These are phyloP conservation scores for Ceratosolen solmsi DNA, from an alignment of 1,140 invertebrate species.

Conservation along the genomic window DNA sequence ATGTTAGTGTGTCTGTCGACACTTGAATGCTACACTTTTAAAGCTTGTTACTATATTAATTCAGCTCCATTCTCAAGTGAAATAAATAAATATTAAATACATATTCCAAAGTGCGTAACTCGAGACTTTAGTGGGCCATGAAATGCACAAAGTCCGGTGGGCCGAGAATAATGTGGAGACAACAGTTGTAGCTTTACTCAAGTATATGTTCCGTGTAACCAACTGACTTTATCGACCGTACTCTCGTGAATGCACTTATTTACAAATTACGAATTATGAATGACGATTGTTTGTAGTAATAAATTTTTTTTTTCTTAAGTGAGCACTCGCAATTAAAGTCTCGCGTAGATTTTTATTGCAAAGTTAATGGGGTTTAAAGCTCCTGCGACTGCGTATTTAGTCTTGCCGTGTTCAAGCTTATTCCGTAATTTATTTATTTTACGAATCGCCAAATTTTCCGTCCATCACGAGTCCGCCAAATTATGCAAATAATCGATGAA, in stretches of 20 bases:
- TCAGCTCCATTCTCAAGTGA: not conserved
- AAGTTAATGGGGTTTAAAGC: not conserved
- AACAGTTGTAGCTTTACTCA: not conserved
- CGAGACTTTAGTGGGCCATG: not conserved
- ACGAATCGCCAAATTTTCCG: too few relatives aligned
- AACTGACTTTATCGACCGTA: not conserved
- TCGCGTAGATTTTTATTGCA: not conserved
- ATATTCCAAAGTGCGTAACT: not conserved
- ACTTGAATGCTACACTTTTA: too few relatives aligned
- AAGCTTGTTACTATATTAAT: too few relatives aligned
- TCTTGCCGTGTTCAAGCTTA: too few relatives aligned
- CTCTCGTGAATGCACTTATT: not conserved
- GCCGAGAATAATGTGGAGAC: not conserved
- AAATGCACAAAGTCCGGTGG: not conserved
- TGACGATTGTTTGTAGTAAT: not conserved
- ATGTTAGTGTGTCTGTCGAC: too few relatives aligned
- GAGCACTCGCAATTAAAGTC: not conserved
- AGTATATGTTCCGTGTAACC: not conserved
- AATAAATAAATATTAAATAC: not conserved
- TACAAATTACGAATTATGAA: not conserved
- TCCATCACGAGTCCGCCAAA: too few relatives aligned
- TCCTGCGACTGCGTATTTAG: too few relatives aligned
- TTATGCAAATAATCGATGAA: too few relatives aligned
- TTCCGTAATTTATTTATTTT: too few relatives aligned
- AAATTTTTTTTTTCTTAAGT: not conserved